phyloP scores from a whole-genome alignment of 1,140 invertebrate genomes.

The Cydia strobilella region DNA sequence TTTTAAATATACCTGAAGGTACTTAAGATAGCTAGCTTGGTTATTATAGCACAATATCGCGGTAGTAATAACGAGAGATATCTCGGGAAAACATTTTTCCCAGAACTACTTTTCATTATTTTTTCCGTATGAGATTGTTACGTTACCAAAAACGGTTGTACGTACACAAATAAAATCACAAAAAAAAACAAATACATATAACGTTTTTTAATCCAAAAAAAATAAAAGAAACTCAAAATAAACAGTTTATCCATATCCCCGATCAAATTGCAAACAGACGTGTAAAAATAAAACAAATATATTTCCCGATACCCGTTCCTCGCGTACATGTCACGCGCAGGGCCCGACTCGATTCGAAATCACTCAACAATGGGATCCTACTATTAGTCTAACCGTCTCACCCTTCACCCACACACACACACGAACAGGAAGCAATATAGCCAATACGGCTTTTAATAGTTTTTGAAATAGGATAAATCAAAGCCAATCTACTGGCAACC shows the following conservation, averaged over 20 bases:
- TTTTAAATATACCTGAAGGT: too few species aligned
- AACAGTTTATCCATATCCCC: constrained; percentile 8
- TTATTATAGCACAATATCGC: too few species aligned
- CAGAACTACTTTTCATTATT: too few species aligned
- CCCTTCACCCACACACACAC: neutral
- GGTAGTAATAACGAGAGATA: too few species aligned
- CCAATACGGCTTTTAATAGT: neutral
- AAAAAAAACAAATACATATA: too few species aligned
- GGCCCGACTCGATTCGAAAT: constrained; percentile 11
- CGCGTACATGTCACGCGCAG: constrained; percentile 16
- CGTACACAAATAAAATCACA: too few species aligned
- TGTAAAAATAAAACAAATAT: constrained; percentile 23
- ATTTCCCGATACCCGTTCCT: constrained; percentile 19
- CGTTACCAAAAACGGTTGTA: too few species aligned
- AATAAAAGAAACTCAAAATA: neutral
- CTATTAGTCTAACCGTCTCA: constrained; percentile 21
- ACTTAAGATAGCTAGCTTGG: too few species aligned
- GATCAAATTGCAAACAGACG: constrained; percentile 14
- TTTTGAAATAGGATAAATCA: constrained; percentile 5
- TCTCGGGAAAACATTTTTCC: too few species aligned
- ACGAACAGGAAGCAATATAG: neutral
- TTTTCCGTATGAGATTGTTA: too few species aligned
- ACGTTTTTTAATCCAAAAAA: neutral
- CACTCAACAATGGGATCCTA: constrained; percentile 18
- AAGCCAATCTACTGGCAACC: constrained; percentile 11